Percentiles rank a stretch among this genome's conserved stretches.
Evolutionary conservation across 2,888 invertebrate species (phyloP).

Genomic region (Polyommatus icarus): DNA sequence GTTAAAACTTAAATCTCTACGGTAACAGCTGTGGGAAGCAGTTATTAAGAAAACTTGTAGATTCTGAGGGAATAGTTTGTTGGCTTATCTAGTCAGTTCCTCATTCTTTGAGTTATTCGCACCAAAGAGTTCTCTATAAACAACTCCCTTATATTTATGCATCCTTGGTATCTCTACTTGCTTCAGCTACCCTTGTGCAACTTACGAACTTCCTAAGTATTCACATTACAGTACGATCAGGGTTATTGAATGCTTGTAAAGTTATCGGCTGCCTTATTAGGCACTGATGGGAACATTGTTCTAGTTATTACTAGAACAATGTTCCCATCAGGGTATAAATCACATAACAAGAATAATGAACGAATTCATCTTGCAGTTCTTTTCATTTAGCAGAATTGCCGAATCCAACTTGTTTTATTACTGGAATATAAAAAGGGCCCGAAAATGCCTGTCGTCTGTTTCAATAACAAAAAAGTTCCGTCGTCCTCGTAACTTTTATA

Average conservation of each 20-base stretch:
- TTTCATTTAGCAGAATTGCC: not conserved
- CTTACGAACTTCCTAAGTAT: not conserved
- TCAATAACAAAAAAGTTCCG: not conserved
- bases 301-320: not conserved
- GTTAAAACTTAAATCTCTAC: slow-evolving; percentile 10
- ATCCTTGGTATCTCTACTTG: slow-evolving; percentile 2
- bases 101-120: slow-evolving; percentile 8
- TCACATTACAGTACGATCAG: not conserved
- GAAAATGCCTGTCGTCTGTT: not conserved
- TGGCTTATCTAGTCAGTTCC: slow-evolving; percentile 10
- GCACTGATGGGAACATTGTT: not conserved
- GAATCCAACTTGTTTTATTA: not conserved
- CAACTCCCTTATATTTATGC: not conserved
- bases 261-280: not conserved
- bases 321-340: not conserved
- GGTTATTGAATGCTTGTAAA: slow-evolving; percentile 10
- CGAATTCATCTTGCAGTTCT: not conserved
- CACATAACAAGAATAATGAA: not conserved
- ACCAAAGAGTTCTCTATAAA: not conserved
- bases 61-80: slow-evolving; percentile 15
- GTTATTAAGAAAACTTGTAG: slow-evolving; percentile 13
- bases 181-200: not conserved
- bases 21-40: not conserved
- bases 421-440: not conserved
- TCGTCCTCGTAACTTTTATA: not conserved